phyloP scores from a whole-genome alignment of 2,888 invertebrate genomes.

The Macrophya annulata region DNA sequence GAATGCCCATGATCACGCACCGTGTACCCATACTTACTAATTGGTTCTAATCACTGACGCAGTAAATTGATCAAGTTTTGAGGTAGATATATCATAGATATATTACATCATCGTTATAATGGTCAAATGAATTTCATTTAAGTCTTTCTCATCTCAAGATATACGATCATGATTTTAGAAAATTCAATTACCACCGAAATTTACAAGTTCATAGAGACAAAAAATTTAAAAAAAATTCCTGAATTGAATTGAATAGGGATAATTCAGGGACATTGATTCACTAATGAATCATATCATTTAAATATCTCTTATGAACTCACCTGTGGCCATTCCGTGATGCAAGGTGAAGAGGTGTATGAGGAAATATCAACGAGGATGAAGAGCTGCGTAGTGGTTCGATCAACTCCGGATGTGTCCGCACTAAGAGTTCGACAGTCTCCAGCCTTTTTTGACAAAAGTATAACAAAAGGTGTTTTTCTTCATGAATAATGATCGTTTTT shows the following conservation, averaged over 20 bases:
- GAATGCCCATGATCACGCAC: slow-evolving; percentile 70
- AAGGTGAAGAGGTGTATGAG: slow-evolving; percentile 94
- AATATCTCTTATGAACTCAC: slow-evolving; percentile 81
- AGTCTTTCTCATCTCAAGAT: not conserved
- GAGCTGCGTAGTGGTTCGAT: slow-evolving; percentile 86
- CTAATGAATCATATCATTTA: not conserved
- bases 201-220: not conserved
- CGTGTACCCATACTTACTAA: slow-evolving; percentile 67
- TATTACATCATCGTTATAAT: not conserved
- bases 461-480: not conserved
- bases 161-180: not conserved
- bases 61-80: slow-evolving; percentile 66
- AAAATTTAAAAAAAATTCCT: slow-evolving; percentile 1
- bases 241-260: not conserved
- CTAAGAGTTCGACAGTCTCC: slow-evolving; percentile 93
- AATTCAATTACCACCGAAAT: not conserved
- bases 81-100: not conserved
- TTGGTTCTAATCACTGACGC: slow-evolving; percentile 70
- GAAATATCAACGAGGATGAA: slow-evolving; percentile 81
- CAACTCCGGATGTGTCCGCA: slow-evolving; percentile 91
- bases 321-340: slow-evolving; percentile 96
- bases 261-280: not conserved
- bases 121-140: not conserved
- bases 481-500: not conserved
- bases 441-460: slow-evolving; percentile 81